Percentiles rank a stretch among this genome's conserved stretches.
Evolutionary conservation across 2,113 vertebrate species (phyloP).

Genomic region (Arizona elegans): DNA sequence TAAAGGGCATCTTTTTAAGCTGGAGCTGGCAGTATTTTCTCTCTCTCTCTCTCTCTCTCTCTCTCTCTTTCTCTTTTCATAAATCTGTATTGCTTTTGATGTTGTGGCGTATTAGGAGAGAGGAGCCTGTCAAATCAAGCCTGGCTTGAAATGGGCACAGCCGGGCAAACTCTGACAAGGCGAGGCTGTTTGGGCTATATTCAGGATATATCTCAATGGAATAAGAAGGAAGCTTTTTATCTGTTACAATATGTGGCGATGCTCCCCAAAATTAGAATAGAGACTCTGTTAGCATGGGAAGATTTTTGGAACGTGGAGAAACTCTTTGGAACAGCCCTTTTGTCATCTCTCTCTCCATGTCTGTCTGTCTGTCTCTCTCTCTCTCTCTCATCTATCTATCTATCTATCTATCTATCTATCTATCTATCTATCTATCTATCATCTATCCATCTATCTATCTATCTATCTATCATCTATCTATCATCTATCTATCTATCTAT

Average conservation of each 20-base stretch:
- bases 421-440: not conserved
- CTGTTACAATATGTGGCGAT: not conserved
- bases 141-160: slow-evolving; percentile 16
- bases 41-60: slow-evolving; percentile 15
- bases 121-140: slow-evolving; percentile 1
- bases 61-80: slow-evolving; percentile 21
- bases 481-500: no score
- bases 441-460: not conserved
- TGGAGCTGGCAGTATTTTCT: not conserved
- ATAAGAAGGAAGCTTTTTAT: not conserved
- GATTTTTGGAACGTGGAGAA: not conserved
- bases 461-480: not conserved
- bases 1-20: not conserved
- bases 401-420: not conserved
- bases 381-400: not conserved
- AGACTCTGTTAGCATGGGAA: not conserved
- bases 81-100: slow-evolving; percentile 16
- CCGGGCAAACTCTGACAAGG: not conserved
- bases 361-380: not conserved
- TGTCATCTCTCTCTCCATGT: not conserved
- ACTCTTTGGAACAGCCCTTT: not conserved
- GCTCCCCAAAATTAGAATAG: not conserved
- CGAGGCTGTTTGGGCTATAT: not conserved
- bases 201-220: not conserved
- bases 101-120: slow-evolving; percentile 2